Evolutionary conservation across 2,888 invertebrate genomes (phyloP), one percentile per base, ranked within the genome.

Genomic region (Stegana nigrithorax): DNA sequence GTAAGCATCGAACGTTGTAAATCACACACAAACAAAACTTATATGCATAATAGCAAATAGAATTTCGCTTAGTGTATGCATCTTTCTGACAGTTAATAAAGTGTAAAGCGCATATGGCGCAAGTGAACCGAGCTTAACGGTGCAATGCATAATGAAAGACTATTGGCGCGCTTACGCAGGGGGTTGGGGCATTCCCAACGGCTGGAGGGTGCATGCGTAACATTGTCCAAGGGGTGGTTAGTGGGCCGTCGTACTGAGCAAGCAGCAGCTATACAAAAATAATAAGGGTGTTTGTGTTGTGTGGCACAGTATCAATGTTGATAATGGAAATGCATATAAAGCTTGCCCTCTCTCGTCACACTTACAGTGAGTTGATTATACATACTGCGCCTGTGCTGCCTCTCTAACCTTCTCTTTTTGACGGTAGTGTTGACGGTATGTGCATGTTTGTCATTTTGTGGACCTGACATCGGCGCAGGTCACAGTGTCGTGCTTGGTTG

Each of bases 61-160:
- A 32, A 4, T 32, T 32, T 32, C 32, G 8, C n/a, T 32, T n/a
- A 32, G 32, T 32, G 32, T n/a, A 4, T 32, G 32, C 32, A 12
- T 8, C 32, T 8, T 2, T 65, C 26, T n/a, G n/a, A n/a, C n/a
- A n/a, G n/a, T n/a, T n/a, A n/a, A n/a, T n/a, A 67, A 70, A 65
- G 64, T 61, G 68, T 60, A 65, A 65, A 61, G 71, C 71, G 73
- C 72, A 72, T 72, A 71, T 73, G 70, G 74, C 74, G 73, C 75
- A 75, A 71, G 75, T 75, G 66, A 71, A 71, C 65, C 66, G 64
- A 63, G 73, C 69, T 75, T 75, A 67, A 62, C 8, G 55, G 29
- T 23, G 60, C 32, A 3, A 45, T 21, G 56, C 39, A 27, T 63
- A 58, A 60, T n/a, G 62, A 65, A 59, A 39, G 62, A 23, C 58